Evolutionary conservation across 2,888 invertebrate genomes (phyloP).

Genomic region (Polietes domitor): DNA sequence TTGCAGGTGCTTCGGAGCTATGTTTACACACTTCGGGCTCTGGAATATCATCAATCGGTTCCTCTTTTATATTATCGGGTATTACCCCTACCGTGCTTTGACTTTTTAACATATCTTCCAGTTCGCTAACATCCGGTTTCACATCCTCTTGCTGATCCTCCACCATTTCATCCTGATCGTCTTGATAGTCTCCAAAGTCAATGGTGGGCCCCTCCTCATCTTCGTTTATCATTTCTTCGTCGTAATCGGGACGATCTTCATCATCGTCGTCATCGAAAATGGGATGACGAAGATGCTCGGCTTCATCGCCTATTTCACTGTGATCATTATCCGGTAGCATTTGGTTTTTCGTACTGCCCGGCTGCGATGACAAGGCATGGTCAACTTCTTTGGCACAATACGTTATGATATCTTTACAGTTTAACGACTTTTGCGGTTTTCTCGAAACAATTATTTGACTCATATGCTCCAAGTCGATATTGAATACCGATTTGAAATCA

Average conservation of each 20-base stretch:
- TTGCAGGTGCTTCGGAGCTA: not conserved
- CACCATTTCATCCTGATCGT: constrained; percentile 58
- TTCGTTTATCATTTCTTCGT: constrained; percentile 64
- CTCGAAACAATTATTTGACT: constrained; percentile 61
- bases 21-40: constrained; percentile 48
- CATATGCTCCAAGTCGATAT: constrained; percentile 67
- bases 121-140: constrained; percentile 57
- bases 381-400: constrained; percentile 68
- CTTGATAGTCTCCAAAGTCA: constrained; percentile 67
- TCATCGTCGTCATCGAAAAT: constrained; percentile 51
- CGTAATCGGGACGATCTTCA: constrained; percentile 40
- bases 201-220: constrained; percentile 69
- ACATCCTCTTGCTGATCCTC: constrained; percentile 53
- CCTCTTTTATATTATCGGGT: constrained; percentile 48
- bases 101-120: constrained; percentile 47
- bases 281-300: not conserved
- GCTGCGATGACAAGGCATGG: constrained; percentile 59
- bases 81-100: not conserved
- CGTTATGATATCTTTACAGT: constrained; percentile 66
- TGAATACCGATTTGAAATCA: constrained; percentile 70
- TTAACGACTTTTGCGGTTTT: constrained; percentile 66
- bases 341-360: constrained; percentile 55
- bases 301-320: constrained; percentile 34
- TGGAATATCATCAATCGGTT: constrained; percentile 42
- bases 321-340: constrained; percentile 31